Evolutionary conservation across 2,888 invertebrate genomes (phyloP), one percentile per base, ranked within the genome.

Genomic region (Protonemura montana): DNA sequence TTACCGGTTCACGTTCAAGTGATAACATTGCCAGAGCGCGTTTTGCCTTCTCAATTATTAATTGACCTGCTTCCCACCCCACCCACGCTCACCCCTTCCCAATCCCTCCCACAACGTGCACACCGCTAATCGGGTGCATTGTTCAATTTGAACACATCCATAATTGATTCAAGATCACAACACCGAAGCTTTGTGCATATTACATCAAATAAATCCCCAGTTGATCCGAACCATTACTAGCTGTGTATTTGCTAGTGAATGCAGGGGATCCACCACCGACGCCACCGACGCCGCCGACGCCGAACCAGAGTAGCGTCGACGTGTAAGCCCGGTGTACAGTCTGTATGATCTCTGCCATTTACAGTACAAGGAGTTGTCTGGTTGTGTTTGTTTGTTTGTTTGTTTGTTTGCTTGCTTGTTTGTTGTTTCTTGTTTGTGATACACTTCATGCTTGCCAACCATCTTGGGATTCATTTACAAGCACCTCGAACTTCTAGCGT

Each of bases 1-100:
- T n/a, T n/a, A n/a, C 59, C 21, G 59, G 59, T 59, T 59, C 59
- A 59, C 59, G 59, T 59, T 21, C 59, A 59, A 59, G 59, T 59
- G 59, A 59, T 59, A 59, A 59, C 59, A 59, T 59, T 59, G 13
- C 59, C 59, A 3, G 41, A 26, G 30, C 83, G 21, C 41, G 84
- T 21, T 13, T 84, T 29, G 76, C n/a, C 85, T 85, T 10, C 85
- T 42, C 35, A 85, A 85, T 85, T 77, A 85, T 76, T 85, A 85
- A 76, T 28, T 76, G 76, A 10, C 25, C 76, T 35, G 27, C 29
- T 21, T n/a, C 26, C 30, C 76, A 84, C 25, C 26, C 76, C 76
- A 2, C 85, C 76, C 85, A 76, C 28, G n/a, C n/a, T n/a, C 29
- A 85, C 10, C 27, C 83, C 82, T 28, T 10, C 27, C 27, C 80